A percentile compares a stretch with the other conserved stretches of the same genome.
Evolutionary conservation across 1,140 invertebrate genomes (phyloP).

Genomic region (Oedothorax gibbosus): DNA sequence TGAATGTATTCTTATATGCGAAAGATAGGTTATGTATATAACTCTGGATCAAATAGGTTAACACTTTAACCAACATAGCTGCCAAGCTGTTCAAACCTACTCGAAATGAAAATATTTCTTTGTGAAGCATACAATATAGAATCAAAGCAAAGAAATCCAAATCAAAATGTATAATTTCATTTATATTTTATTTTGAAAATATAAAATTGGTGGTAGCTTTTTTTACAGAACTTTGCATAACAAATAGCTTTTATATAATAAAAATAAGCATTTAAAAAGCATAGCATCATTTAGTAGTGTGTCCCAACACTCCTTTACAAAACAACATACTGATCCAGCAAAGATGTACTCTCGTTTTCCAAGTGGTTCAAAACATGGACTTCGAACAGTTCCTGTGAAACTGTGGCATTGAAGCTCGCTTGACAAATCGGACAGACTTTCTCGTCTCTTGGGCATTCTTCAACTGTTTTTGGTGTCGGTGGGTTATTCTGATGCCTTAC

Average conservation of each 20-base stretch:
- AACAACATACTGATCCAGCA: conserved; percentile 48
- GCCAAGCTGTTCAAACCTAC: no score
- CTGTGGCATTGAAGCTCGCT: background rate
- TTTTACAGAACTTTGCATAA: background rate
- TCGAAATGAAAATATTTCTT: no score
- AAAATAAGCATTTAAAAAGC: background rate
- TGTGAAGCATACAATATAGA: no score
- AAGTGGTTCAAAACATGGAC: conserved; percentile 52
- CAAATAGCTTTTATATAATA: background rate
- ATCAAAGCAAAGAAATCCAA: no score
- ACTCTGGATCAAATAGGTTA: no score
- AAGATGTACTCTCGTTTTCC: conserved; percentile 40
- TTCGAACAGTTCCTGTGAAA: conserved; percentile 47
- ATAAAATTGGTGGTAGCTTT: no score
- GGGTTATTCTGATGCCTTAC: background rate
- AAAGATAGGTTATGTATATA: no score
- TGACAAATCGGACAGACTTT: conserved; percentile 55
- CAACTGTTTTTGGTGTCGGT: background rate
- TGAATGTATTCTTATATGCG: no score
- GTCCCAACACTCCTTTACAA: background rate
- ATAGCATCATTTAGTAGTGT: no score
- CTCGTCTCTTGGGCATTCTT: background rate
- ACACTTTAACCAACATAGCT: no score
- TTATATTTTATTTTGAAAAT: no score
- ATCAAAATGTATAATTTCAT: no score